Evolutionary conservation across 2,797 vertebrate genomes (phyloP).

Genomic region (Octomys mimax): DNA sequence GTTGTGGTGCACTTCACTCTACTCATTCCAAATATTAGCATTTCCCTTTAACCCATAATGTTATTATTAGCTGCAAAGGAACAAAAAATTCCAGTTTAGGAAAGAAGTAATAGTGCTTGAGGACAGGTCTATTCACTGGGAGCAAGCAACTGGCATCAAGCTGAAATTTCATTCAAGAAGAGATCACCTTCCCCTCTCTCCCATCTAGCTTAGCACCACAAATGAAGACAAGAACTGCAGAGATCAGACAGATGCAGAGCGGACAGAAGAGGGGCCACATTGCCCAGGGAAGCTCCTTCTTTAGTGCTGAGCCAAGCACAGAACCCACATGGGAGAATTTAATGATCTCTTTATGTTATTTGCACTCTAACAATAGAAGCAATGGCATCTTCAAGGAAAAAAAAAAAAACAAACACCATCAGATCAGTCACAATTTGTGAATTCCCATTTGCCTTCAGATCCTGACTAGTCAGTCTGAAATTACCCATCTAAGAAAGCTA

Average conservation of each 20-base stretch:
- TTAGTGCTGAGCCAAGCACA: background rate
- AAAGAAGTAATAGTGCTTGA: background rate
- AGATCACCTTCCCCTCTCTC: background rate
- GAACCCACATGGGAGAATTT: background rate
- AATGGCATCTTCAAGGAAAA: slow-evolving; percentile 28
- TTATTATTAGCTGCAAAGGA: slow-evolving; percentile 12
- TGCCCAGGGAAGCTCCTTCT: background rate
- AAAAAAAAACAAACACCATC: background rate
- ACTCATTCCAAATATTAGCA: background rate
- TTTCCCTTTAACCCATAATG: background rate
- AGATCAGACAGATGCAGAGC: background rate
- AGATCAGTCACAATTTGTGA: slow-evolving; percentile 39
- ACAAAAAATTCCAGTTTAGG: background rate
- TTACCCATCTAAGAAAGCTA: slow-evolving; percentile 62
- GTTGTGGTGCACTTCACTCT: background rate
- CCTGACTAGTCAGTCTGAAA: slow-evolving; percentile 34
- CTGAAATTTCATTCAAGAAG: background rate
- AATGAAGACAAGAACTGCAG: background rate
- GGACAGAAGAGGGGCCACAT: background rate
- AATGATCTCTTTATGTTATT: slow-evolving; percentile 59
- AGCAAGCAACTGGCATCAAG: background rate
- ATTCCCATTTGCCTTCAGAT: slow-evolving; percentile 52
- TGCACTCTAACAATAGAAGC: slow-evolving; percentile 62
- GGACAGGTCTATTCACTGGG: background rate
- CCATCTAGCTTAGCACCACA: background rate